These are phyloP conservation scores for Lamellibrachia satsuma DNA, from an alignment of 2,888 invertebrate species.

Conservation along the genomic window DNA sequence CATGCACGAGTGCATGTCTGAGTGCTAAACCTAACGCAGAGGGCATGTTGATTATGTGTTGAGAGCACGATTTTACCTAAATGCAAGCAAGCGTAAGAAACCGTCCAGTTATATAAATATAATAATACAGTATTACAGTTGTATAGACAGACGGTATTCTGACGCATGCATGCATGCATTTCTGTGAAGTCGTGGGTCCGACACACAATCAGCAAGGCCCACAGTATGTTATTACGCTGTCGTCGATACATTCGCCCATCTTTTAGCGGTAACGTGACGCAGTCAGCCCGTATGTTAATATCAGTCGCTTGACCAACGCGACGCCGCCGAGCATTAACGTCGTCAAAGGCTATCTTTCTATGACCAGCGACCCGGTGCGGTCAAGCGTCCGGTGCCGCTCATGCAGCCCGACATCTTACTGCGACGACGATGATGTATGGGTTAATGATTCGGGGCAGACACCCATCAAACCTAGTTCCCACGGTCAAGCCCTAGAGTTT, in stretches of 20 bases:
- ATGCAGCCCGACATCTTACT: not conserved
- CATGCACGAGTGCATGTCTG: too few species aligned
- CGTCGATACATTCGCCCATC: not conserved
- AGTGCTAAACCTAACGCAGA: too few species aligned
- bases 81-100: too few species aligned
- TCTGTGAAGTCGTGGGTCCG: too few species aligned
- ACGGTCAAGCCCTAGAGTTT: not conserved
- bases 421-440: not conserved
- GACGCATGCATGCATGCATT: too few species aligned
- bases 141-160: too few species aligned
- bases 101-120: too few species aligned
- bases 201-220: not conserved
- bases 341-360: not conserved
- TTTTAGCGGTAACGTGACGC: not conserved
- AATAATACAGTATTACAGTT: too few species aligned
- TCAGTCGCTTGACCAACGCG: not conserved
- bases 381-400: not conserved
- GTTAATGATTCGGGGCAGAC: conserved; percentile 10
- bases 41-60: too few species aligned
- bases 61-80: too few species aligned
- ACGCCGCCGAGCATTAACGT: not conserved
- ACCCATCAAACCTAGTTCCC: not conserved
- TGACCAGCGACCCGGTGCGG: not conserved
- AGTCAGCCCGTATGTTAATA: not conserved
- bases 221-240: not conserved